Base-by-base conservation (phyloP, 2,113 vertebrate genomes). In the Carassius carassius region DNA sequence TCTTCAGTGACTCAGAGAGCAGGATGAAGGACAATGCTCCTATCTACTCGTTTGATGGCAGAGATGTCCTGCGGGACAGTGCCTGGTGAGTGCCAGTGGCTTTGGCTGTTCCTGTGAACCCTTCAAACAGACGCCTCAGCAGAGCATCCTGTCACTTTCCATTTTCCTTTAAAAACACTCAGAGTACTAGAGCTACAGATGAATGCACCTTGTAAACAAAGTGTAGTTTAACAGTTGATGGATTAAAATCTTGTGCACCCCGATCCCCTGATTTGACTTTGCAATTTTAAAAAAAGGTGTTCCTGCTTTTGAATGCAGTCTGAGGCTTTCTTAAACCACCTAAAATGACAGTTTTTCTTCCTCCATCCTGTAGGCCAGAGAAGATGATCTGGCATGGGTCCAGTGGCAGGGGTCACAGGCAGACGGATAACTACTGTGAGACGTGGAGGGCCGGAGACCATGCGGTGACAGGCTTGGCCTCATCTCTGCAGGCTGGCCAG, bases 361-460 rank as follows among this genome's bases (percentile, higher is more conserved):
- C 82, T 82, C 54, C 90, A 67, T 25, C 32, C 80, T 82, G 6
- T 89, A 98, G 98, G 97, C 96, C 96, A 0, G 95, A 97, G 92
- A 99, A 99, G 93, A 96, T 93, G 6, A 21, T 97, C 80, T 99
- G 98, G 98, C 98, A 99, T 0, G 98, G 98, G 76, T 99, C 98
- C 0, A 96, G 95, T 62, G 77, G 75, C 49, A 70, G 29, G 14
- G 95, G 95, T 3, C 92, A 91, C 88, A 90, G 90, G 7, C 90
- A 98, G 62, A 92, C 92, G 0, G 95, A 98, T 88, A 96, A 92
- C 91, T 97, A 97, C 95, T 99, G 98, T 0, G 97, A 98, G 93
- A 92, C 96, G 0, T 99, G 98, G 98, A 90, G 98, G 5, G 95
- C 96, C 0, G 96, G 94, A 2, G 91, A 95, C 0, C 69, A 0